Conservation (phyloP, 1,140 invertebrate genomes). For the Brachystomella parvula region DNA sequence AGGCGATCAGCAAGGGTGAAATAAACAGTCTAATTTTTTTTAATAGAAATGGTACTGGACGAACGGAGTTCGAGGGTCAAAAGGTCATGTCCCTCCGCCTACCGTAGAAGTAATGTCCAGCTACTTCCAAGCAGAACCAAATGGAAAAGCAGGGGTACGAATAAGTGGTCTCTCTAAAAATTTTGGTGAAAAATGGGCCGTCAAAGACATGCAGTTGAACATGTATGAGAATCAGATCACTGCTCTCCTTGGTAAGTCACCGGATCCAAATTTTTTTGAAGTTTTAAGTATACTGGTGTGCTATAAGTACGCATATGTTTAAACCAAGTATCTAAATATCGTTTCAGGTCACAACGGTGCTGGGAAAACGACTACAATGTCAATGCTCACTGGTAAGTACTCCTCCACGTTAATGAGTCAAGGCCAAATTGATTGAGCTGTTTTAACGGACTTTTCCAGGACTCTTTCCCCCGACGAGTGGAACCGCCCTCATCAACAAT, state of each 20-base stretch:
- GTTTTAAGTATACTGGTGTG: background rate
- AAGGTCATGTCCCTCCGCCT: conserved; percentile 44
- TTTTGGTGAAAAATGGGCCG: conserved; percentile 38
- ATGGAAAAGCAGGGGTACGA: conserved; percentile 52
- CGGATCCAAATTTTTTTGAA: conserved; percentile 7
- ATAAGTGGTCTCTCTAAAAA: conserved; percentile 52
- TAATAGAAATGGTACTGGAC: conserved; percentile 40
- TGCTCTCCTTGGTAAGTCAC: conserved; percentile 53
- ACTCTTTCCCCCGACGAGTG: conserved; percentile 54
- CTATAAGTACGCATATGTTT: background rate
- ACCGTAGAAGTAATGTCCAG: conserved; percentile 42
- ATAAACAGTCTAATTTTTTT: background rate
- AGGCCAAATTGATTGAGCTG: too few species aligned
- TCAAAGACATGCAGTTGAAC: conserved; percentile 60
- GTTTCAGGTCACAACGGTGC: conserved; percentile 34
- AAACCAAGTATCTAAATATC: too few species aligned
- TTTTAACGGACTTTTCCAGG: conserved; percentile 46
- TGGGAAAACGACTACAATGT: conserved; percentile 54
- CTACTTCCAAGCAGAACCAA: conserved; percentile 53
- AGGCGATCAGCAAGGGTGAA: too few species aligned
- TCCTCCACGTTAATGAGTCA: conserved; percentile 46
- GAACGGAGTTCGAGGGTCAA: conserved; percentile 34
- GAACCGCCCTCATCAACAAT: conserved; percentile 55
- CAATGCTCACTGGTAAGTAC: conserved; percentile 67
- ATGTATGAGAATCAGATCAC: conserved; percentile 60